Conservation (phyloP, 2,797 vertebrate species). For the Rhinophrynus dorsalis region DNA sequence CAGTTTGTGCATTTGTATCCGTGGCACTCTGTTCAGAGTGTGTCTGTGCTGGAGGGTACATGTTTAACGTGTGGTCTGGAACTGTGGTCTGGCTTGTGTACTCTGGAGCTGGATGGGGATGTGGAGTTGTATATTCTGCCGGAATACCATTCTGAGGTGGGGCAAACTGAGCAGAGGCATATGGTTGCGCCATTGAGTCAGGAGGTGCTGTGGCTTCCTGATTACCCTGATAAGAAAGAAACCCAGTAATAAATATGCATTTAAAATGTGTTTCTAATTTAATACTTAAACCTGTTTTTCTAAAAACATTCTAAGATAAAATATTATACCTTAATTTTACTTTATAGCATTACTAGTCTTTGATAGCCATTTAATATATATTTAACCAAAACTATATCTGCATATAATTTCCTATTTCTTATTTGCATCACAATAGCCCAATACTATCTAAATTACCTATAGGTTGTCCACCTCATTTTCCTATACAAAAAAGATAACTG, state of each 20-base stretch:
- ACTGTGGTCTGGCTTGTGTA: slow-evolving; percentile 85
- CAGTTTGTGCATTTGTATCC: slow-evolving; percentile 83
- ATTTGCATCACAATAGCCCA: no score
- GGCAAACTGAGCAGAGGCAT: slow-evolving; percentile 87
- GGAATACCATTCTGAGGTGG: slow-evolving; percentile 89
- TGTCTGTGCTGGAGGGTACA: slow-evolving; percentile 88
- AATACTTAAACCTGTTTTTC: not conserved
- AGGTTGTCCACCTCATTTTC: no score
- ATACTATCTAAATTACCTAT: no score
- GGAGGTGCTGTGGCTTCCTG: slow-evolving; percentile 91
- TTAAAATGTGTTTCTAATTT: not conserved
- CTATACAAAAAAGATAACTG: no score
- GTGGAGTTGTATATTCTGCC: slow-evolving; percentile 86
- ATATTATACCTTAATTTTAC: no score
- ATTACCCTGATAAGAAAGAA: slow-evolving; percentile 80
- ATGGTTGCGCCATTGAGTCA: slow-evolving; percentile 95
- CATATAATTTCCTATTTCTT: no score
- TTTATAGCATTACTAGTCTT: no score
- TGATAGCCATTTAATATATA: no score
- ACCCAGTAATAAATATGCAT: slow-evolving; percentile 5
- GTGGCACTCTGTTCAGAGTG: slow-evolving; percentile 84
- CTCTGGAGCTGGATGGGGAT: slow-evolving; percentile 85
- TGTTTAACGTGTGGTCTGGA: slow-evolving; percentile 89
- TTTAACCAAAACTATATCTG: no score
- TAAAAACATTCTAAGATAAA: no score